These are phyloP conservation scores for Atherinosoma microstoma DNA, from an alignment of 2,797 vertebrate species.

Conservation along the genomic window DNA sequence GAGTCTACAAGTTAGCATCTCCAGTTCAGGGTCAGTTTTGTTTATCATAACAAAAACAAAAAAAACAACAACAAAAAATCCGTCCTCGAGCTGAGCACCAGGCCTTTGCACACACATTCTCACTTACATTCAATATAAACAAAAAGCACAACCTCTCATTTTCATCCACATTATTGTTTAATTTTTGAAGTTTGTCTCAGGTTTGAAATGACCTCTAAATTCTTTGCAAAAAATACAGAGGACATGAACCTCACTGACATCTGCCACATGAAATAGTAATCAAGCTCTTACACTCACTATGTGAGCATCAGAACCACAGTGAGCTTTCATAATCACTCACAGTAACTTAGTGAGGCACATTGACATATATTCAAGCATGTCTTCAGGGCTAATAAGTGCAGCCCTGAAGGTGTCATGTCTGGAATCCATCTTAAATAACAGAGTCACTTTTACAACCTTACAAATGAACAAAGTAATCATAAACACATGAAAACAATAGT, in stretches of 20 bases:
- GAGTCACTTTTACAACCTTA: neutral
- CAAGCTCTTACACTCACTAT: neutral
- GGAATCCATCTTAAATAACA: neutral
- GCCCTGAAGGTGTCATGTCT: neutral
- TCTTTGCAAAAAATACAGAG: neutral
- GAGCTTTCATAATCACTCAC: neutral
- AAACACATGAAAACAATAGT: neutral
- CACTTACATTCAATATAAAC: too few relatives aligned
- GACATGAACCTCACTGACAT: neutral
- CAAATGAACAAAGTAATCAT: neutral
- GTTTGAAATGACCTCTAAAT: neutral
- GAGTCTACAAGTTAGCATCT: neutral
- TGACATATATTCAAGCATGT: neutral
- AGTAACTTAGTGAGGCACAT: neutral
- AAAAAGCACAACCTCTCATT: too few relatives aligned
- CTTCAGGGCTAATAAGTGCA: neutral
- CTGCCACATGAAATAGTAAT: slow-evolving; percentile 13
- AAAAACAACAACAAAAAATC: neutral
- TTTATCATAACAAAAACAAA: neutral
- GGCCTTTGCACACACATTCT: too few relatives aligned
- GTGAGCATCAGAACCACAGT: neutral
- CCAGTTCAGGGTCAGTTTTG: neutral
- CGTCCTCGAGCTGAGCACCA: neutral
- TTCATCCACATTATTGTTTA: neutral
- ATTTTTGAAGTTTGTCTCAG: neutral